These are phyloP conservation scores for Carterocephalus palaemon DNA, from an alignment of 2,888 invertebrate genomes.

Conservation along the genomic window DNA sequence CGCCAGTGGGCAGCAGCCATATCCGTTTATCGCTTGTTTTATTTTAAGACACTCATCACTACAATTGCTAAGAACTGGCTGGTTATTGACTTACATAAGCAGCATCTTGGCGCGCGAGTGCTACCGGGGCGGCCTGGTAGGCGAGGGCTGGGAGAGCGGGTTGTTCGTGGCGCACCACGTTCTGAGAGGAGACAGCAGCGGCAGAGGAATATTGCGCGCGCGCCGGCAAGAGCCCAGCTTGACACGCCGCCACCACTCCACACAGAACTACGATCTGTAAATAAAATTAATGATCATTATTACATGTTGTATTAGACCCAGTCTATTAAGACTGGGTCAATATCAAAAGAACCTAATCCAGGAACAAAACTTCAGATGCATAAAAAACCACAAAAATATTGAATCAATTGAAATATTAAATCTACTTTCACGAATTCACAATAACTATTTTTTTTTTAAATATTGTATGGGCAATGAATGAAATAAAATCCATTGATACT, in stretches of 20 bases:
- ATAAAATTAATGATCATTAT: background rate
- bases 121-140: conserved; percentile 39
- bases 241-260: conserved; percentile 41
- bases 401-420: too few relatives aligned
- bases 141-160: conserved; percentile 37
- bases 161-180: conserved; percentile 60
- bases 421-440: too few relatives aligned
- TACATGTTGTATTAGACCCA: too few relatives aligned
- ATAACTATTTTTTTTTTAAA: too few relatives aligned
- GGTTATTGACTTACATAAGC: conserved; percentile 31
- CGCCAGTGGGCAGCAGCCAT: background rate
- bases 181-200: conserved; percentile 55
- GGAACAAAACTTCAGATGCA: too few relatives aligned
- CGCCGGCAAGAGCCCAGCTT: conserved; percentile 44
- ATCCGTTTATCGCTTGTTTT: background rate
- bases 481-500: too few relatives aligned
- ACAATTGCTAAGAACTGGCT: background rate
- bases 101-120: conserved; percentile 40
- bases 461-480: too few relatives aligned
- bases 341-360: too few relatives aligned
- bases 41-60: background rate
- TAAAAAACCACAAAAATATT: too few relatives aligned
- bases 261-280: conserved; percentile 43
- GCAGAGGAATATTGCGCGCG: conserved; percentile 59
- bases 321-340: too few relatives aligned